These are phyloP conservation scores for Eupeodes corollae DNA, from an alignment of 1,140 invertebrate species.

Conservation along the genomic window DNA sequence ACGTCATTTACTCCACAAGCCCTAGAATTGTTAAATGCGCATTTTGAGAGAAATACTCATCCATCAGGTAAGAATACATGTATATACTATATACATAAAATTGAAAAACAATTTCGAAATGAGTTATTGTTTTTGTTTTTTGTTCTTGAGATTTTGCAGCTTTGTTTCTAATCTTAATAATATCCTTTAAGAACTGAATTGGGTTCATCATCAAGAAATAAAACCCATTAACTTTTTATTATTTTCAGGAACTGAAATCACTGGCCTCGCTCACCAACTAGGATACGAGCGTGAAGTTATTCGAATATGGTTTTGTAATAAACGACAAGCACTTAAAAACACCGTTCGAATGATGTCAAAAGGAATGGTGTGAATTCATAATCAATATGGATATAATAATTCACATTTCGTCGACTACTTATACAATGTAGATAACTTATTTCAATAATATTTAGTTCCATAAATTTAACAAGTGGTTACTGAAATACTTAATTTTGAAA, in stretches of 20 bases:
- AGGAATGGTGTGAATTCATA: conserved; percentile 43
- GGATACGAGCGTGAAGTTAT: conserved; percentile 97
- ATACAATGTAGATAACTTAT: too few relatives aligned
- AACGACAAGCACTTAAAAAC: conserved; percentile 92
- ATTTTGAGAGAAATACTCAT: conserved; percentile 95
- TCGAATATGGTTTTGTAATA: conserved; percentile 98
- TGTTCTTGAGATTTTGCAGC: too few relatives aligned
- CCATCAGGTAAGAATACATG: conserved; percentile 71
- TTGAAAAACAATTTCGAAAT: neutral
- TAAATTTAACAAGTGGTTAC: too few relatives aligned
- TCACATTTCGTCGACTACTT: too few relatives aligned
- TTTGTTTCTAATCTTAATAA: too few relatives aligned
- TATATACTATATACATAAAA: too few relatives aligned
- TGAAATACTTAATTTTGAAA: too few relatives aligned
- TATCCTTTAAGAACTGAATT: too few relatives aligned
- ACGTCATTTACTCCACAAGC: conserved; percentile 96
- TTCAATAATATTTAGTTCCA: too few relatives aligned
- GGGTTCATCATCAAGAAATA: too few relatives aligned
- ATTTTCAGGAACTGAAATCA: conserved; percentile 85
- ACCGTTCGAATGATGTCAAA: conserved; percentile 86
- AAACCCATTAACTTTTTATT: neutral
- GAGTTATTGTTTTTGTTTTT: too few relatives aligned
- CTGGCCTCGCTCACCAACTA: conserved; percentile 83
- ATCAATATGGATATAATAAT: too few relatives aligned
- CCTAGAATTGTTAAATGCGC: conserved; percentile 83